Evolutionary conservation across 2,888 invertebrate species (phyloP), one percentile per base, ranked within the genome.

Genomic region (Drosophila bunnanda): DNA sequence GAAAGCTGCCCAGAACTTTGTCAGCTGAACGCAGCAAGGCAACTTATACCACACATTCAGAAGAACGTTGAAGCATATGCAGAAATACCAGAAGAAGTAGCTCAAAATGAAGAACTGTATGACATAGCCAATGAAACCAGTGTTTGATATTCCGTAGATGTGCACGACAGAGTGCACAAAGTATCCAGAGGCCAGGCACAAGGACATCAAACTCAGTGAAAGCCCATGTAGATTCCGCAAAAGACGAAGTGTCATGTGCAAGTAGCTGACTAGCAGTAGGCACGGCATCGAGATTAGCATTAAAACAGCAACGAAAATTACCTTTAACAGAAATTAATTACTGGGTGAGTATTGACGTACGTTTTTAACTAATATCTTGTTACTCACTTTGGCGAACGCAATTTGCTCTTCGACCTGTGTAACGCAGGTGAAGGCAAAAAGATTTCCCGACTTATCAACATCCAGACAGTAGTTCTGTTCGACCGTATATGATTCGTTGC

Each of bases 211-310:
- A n/a, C 91, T 91, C 58, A 92, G 61, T 2, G 90, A 91, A 58
- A 92, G 77, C 5, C 92, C 92, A 67, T 92, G 92, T 28, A 92
- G 75, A 17, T 91, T 90, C 5, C 92, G 83, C 28, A 92, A 52
- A 15, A 90, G 77, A 7, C 76, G 82, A 34, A 92, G 73, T 0
- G 84, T 76, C 25, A 92, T 66, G 76, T 92, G 92, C 44, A 92
- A 62, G 66, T 90, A 92, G 36, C 82, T 82, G 12, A 91, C 91
- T 34, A 90, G 28, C 15, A 91, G 68, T 5, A 92, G 77, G 17
- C 91, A 92, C 12, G 92, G 91, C 46, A 92, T 91, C 9, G 92
- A 92, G 1, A 91, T 75, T 0, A 92, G 69, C 92, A 91, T 92
- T 4, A 92, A 77, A n/a, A 88, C 75, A 0, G 91, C 89, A 44